phyloP scores from a whole-genome alignment of 2,113 vertebrate species.

The Turnix velox region DNA sequence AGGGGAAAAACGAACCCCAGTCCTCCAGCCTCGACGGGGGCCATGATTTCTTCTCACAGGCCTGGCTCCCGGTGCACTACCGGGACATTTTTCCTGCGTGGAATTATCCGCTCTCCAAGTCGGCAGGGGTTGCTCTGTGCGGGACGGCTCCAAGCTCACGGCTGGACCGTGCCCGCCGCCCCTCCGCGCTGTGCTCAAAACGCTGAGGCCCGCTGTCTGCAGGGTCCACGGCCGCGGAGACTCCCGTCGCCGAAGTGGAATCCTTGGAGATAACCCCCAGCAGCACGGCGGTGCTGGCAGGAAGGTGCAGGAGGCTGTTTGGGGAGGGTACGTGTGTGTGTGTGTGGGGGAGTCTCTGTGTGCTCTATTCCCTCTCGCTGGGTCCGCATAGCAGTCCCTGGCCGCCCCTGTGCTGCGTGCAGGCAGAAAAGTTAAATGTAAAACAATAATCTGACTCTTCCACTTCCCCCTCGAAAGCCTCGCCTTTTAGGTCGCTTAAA shows the following conservation, averaged over 20 bases:
- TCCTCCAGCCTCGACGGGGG: conserved; percentile 53
- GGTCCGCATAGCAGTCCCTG: background rate
- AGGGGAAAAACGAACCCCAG: conserved; percentile 7
- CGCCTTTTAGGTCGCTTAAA: conserved; percentile 56
- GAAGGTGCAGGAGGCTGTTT: background rate
- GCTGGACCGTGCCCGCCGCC: conserved; percentile 58
- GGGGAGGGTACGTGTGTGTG: too few species aligned
- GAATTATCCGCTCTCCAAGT: conserved; percentile 82
- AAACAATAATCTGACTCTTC: background rate
- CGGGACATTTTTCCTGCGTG: conserved; percentile 82
- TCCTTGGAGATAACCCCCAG: background rate
- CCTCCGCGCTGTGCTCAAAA: conserved; percentile 56
- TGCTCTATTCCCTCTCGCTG: background rate
- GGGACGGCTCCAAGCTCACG: conserved; percentile 82
- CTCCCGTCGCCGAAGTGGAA: background rate
- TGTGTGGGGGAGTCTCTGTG: background rate
- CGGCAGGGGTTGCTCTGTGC: conserved; percentile 80
- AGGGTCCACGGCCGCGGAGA: background rate
- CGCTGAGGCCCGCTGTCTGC: background rate
- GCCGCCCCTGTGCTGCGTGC: background rate
- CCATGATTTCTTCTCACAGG: conserved; percentile 53
- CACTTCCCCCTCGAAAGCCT: background rate
- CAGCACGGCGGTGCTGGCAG: background rate
- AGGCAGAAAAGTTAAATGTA: background rate
- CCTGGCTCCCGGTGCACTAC: conserved; percentile 71